Evolutionary conservation across 53 echinoderm and acorn worm genomes (phyloP).

Genomic region (Pentamera pediparva): DNA sequence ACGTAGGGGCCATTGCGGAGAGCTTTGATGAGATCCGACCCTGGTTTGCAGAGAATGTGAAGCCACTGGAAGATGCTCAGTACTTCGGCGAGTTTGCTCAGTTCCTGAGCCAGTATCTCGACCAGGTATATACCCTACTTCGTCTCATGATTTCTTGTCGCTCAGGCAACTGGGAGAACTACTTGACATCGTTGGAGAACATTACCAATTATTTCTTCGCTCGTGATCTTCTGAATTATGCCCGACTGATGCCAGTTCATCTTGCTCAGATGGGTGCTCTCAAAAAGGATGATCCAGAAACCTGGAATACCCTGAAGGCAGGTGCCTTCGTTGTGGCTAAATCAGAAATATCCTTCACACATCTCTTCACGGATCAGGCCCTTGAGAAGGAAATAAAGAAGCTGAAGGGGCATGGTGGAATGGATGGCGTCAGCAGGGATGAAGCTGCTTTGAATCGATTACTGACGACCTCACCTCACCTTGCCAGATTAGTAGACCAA

Average conservation of each 20-base stretch:
- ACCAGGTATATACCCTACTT: conserved; percentile 21
- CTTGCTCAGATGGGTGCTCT: too few species aligned
- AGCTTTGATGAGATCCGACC: conserved; percentile 13
- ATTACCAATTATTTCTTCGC: too few species aligned
- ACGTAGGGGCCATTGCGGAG: conserved; percentile 4
- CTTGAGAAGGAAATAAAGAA: conserved; percentile 24
- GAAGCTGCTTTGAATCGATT: conserved; percentile 31
- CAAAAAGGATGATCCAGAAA: too few species aligned
- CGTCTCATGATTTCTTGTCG: conserved; percentile 41
- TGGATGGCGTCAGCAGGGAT: too few species aligned
- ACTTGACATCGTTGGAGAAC: conserved; percentile 18
- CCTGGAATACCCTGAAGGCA: conserved; percentile 31
- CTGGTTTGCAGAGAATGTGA: conserved; percentile 3
- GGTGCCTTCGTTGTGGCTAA: too few species aligned
- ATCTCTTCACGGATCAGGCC: conserved; percentile 22
- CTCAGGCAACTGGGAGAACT: conserved; percentile 37
- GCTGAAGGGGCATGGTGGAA: conserved; percentile 44
- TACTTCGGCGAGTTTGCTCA: conserved; percentile 9
- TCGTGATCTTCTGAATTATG: conserved; percentile 34
- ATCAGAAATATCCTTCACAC: too few species aligned
- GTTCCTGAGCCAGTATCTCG: conserved; percentile 14
- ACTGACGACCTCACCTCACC: conserved; percentile 26
- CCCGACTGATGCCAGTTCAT: conserved; percentile 37
- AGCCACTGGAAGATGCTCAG: conserved; percentile 1
- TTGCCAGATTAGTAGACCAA: too few species aligned